Conservation (phyloP, 2,888 invertebrate species). For the Philopedon plagiatum region DNA sequence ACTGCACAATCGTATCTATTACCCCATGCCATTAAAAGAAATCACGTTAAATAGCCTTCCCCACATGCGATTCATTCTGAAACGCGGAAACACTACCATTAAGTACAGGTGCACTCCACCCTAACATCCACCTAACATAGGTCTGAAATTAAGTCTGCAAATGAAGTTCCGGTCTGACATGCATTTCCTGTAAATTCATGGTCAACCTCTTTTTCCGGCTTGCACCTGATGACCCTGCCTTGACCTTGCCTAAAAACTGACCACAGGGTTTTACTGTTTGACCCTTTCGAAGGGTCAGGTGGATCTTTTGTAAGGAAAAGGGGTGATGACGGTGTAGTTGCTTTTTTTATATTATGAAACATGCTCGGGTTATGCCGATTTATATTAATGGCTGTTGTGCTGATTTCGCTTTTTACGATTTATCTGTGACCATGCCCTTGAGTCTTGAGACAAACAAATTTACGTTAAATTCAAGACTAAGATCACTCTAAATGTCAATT, state of each 20-base stretch:
- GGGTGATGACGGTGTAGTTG: neutral
- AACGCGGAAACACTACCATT: conserved; percentile 2
- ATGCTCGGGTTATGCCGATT: neutral
- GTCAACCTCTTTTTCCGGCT: conserved; percentile 39
- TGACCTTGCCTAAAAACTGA: conserved; percentile 46
- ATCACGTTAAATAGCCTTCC: conserved; percentile 1
- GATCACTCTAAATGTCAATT: no score
- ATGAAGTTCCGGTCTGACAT: conserved; percentile 37
- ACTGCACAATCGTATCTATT: no score
- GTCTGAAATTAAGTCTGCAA: conserved; percentile 35
- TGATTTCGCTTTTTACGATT: no score
- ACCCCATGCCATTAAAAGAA: neutral
- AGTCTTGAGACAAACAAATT: no score
- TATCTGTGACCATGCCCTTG: no score
- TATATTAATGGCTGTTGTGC: neutral
- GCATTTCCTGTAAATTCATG: conserved; percentile 38
- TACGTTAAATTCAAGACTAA: no score
- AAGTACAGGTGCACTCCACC: conserved; percentile 6
- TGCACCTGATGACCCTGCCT: conserved; percentile 45
- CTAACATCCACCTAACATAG: neutral
- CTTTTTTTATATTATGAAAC: neutral
- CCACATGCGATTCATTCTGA: neutral
- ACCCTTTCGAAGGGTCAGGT: conserved; percentile 44
- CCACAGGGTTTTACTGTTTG: conserved; percentile 36
- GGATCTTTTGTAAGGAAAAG: conserved; percentile 28